These are phyloP conservation scores for Lateolabrax maculatus DNA, from an alignment of 2,797 vertebrate genomes.

Conservation along the genomic window DNA sequence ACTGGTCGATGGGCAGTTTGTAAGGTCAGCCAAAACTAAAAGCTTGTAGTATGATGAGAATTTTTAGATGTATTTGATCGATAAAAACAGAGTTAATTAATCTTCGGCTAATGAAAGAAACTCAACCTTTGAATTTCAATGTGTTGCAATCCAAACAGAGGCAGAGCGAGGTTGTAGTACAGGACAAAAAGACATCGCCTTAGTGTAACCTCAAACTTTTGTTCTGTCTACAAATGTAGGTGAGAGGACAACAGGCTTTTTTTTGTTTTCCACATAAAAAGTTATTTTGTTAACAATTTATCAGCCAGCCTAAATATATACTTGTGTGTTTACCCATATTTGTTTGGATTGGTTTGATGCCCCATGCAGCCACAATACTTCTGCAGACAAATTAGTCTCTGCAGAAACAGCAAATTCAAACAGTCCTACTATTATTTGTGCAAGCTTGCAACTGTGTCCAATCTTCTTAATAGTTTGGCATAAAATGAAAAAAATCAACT, in stretches of 20 bases:
- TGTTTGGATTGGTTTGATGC: conserved; percentile 1
- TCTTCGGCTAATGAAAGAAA: conserved; percentile 44
- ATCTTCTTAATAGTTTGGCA: background rate
- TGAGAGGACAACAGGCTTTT: background rate
- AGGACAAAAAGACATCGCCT: conserved; percentile 5
- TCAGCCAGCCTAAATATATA: background rate
- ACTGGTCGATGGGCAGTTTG: conserved; percentile 11
- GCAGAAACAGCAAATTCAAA: background rate
- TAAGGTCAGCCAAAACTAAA: conserved; percentile 39
- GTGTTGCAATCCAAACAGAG: conserved; percentile 15
- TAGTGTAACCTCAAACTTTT: conserved; percentile 3
- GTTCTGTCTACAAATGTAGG: background rate
- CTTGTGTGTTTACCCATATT: background rate
- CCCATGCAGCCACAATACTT: conserved; percentile 2
- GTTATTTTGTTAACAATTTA: background rate
- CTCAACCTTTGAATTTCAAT: conserved; percentile 43
- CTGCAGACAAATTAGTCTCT: background rate
- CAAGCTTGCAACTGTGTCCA: background rate
- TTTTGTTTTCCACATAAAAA: background rate
- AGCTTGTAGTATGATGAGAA: conserved; percentile 36
- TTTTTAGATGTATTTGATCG: conserved; percentile 53
- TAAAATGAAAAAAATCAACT: conserved; percentile 1
- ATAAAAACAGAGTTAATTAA: conserved; percentile 54
- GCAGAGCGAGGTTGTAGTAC: background rate
- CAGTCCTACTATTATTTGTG: background rate